These are phyloP conservation scores for Prionchulus punctatus DNA, from an alignment of 2,888 invertebrate genomes.

Conservation along the genomic window DNA sequence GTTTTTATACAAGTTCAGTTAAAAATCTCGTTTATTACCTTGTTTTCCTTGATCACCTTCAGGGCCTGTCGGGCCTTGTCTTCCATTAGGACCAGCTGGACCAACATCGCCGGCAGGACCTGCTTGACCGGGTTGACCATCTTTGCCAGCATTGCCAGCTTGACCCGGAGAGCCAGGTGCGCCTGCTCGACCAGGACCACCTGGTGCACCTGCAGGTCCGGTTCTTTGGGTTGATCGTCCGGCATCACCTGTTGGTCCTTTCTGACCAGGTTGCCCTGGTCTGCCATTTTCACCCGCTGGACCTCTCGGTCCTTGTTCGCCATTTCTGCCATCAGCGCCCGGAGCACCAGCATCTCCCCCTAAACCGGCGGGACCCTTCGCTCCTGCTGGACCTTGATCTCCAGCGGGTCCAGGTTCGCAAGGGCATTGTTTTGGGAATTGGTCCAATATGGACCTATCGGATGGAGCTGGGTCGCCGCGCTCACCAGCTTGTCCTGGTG, in stretches of 20 bases:
- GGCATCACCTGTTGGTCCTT: neutral
- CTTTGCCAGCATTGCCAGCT: neutral
- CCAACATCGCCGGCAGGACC: neutral
- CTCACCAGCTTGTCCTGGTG: neutral
- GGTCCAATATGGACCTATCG: neutral
- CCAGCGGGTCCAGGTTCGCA: conserved; percentile 1
- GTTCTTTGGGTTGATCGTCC: neutral
- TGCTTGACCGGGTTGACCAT: neutral
- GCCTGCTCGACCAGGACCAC: neutral
- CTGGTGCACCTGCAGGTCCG: neutral
- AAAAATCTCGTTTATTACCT: too few species aligned
- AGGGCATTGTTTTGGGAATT: neutral
- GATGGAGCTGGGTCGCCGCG: neutral
- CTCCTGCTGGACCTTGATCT: neutral
- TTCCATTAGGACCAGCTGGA: too few species aligned
- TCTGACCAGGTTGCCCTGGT: too few species aligned
- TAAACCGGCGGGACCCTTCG: neutral
- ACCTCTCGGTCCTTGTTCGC: neutral
- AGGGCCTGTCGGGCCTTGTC: neutral
- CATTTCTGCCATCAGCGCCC: neutral
- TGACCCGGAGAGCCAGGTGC: neutral
- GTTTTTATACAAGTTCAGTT: too few species aligned
- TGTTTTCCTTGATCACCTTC: neutral
- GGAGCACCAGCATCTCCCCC: neutral
- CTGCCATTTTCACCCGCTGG: neutral